These are phyloP conservation scores for Drosophila cracens DNA, from an alignment of 2,888 invertebrate genomes.

Conservation along the genomic window DNA sequence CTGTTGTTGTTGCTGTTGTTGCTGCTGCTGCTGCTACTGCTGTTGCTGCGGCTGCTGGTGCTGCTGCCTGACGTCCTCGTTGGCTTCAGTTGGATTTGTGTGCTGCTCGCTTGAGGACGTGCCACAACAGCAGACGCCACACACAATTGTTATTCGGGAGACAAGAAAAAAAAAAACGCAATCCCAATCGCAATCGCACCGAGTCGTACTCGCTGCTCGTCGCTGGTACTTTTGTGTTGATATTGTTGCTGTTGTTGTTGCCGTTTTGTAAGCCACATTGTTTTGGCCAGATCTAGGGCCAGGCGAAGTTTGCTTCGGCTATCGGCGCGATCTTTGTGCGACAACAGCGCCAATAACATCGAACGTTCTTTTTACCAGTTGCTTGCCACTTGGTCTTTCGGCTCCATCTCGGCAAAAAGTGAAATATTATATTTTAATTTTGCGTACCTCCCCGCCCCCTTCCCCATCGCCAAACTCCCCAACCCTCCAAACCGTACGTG, in stretches of 20 bases:
- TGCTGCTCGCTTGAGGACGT: slow-evolving; percentile 75
- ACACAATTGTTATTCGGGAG: slow-evolving; percentile 16
- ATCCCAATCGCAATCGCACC: slow-evolving; percentile 35
- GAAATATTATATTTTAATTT: slow-evolving; percentile 68
- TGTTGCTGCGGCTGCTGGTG: slow-evolving; percentile 35
- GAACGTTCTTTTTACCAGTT: slow-evolving; percentile 44
- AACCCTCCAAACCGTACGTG: slow-evolving; percentile 2
- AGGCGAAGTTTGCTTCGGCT: slow-evolving; percentile 32
- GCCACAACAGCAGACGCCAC: slow-evolving; percentile 42
- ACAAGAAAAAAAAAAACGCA: slow-evolving; percentile 14
- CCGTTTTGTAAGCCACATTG: slow-evolving; percentile 22
- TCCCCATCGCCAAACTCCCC: background rate
- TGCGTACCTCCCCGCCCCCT: slow-evolving; percentile 1
- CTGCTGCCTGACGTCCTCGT: slow-evolving; percentile 47
- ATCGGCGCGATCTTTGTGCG: slow-evolving; percentile 55
- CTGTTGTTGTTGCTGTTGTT: slow-evolving; percentile 3
- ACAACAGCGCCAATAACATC: slow-evolving; percentile 45
- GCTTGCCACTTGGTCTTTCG: slow-evolving; percentile 26
- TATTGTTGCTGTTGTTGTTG: slow-evolving; percentile 11
- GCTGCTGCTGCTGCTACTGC: slow-evolving; percentile 18
- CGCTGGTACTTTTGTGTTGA: slow-evolving; percentile 17
- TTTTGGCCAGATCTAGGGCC: slow-evolving; percentile 35
- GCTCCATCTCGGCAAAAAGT: slow-evolving; percentile 42
- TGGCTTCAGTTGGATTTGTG: slow-evolving; percentile 67
- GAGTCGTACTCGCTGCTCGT: slow-evolving; percentile 18